Evolutionary conservation across 2,888 invertebrate species (phyloP).

Genomic region (Sympetrum striolatum): DNA sequence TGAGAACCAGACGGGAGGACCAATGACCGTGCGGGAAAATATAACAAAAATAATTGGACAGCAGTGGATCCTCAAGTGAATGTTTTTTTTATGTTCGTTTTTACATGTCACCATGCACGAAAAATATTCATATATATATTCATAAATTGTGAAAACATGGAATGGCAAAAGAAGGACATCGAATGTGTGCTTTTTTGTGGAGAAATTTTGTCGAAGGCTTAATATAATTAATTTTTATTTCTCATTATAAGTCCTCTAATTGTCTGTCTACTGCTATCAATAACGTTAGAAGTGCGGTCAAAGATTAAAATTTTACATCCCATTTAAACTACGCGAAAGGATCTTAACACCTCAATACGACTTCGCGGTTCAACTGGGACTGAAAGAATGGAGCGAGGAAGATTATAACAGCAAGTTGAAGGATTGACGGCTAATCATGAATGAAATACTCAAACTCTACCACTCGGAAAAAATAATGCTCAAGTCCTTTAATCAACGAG

Average conservation of each 20-base stretch:
- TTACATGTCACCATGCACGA: slow-evolving; percentile 13
- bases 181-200: slow-evolving; percentile 41
- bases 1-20: slow-evolving; percentile 33
- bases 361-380: background rate
- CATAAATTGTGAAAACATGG: slow-evolving; percentile 36
- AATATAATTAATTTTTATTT: slow-evolving; percentile 4
- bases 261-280: slow-evolving; percentile 35
- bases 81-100: slow-evolving; percentile 25
- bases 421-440: slow-evolving; percentile 32
- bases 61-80: slow-evolving; percentile 39
- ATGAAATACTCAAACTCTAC: slow-evolving; percentile 26
- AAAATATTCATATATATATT: slow-evolving; percentile 38
- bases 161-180: slow-evolving; percentile 41
- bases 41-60: slow-evolving; percentile 40
- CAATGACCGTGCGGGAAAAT: slow-evolving; percentile 22
- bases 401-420: background rate
- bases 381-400: slow-evolving; percentile 11
- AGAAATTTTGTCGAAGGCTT: slow-evolving; percentile 44
- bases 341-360: background rate
- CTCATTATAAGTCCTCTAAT: background rate
- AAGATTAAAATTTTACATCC: background rate
- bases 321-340: background rate
- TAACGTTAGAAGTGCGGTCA: background rate
- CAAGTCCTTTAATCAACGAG: slow-evolving; percentile 1
- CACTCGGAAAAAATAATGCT: slow-evolving; percentile 20